Evolutionary conservation across 2,113 vertebrate genomes (phyloP).

Genomic region (Charina bottae): DNA sequence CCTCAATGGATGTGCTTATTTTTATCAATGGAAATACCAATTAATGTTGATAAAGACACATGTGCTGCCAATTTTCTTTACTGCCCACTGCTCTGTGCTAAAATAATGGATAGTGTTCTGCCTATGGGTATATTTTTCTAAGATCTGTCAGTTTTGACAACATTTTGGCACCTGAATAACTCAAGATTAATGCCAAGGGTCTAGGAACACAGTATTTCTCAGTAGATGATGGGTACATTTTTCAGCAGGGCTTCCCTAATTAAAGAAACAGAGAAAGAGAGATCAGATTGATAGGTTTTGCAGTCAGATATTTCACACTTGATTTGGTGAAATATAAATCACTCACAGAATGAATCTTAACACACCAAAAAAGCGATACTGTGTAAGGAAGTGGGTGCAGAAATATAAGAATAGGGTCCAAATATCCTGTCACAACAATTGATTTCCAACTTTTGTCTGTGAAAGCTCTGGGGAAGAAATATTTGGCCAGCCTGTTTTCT

Average conservation of each 20-base stretch:
- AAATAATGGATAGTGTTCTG: constrained; percentile 74
- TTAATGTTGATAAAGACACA: constrained; percentile 74
- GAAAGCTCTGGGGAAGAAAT: constrained; percentile 20
- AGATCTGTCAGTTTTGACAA: constrained; percentile 76
- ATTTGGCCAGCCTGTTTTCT: not conserved
- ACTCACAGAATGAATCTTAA: constrained; percentile 62
- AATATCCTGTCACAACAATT: constrained; percentile 30
- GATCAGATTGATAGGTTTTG: constrained; percentile 73
- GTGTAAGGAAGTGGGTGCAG: constrained; percentile 1
- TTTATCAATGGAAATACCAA: constrained; percentile 69
- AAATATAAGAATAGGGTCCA: constrained; percentile 25
- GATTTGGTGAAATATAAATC: constrained; percentile 76
- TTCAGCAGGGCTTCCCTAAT: constrained; percentile 76
- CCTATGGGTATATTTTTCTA: constrained; percentile 74
- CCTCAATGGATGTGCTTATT: constrained; percentile 44
- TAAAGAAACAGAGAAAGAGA: constrained; percentile 72
- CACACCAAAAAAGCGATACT: constrained; percentile 41
- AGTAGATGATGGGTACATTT: constrained; percentile 73
- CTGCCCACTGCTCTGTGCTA: constrained; percentile 70
- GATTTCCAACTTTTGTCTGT: constrained; percentile 43
- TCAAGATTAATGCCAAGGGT: constrained; percentile 73
- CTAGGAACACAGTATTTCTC: constrained; percentile 70
- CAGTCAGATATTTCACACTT: constrained; percentile 68
- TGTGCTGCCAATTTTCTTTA: constrained; percentile 64
- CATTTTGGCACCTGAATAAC: constrained; percentile 74